These are phyloP conservation scores for Peromyscus eremicus DNA, from an alignment of 2,797 vertebrate species.

Conservation along the genomic window DNA sequence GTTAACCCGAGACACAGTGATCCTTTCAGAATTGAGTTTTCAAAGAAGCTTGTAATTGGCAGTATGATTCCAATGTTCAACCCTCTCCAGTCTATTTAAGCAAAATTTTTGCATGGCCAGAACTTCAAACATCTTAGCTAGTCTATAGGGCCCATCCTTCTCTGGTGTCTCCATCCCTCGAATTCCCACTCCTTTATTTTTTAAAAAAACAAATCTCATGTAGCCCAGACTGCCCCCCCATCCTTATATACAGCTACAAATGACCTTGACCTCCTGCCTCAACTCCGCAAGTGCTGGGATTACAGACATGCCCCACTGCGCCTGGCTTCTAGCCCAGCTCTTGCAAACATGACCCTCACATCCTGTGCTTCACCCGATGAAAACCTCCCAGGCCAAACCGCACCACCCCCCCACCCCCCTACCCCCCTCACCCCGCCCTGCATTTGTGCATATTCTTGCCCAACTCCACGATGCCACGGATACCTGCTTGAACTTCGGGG, in stretches of 20 bases:
- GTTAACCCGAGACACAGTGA: neutral
- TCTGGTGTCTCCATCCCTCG: neutral
- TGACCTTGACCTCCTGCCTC: neutral
- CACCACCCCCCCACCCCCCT: too few species aligned
- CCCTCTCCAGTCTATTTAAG: neutral
- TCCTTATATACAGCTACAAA: neutral
- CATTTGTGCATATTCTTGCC: neutral
- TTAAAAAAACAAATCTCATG: neutral
- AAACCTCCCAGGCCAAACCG: too few species aligned
- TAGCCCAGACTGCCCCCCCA: neutral
- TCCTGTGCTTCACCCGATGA: neutral
- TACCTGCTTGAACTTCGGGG: neutral
- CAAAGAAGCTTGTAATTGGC: neutral
- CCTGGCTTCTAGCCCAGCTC: neutral
- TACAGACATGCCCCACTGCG: neutral
- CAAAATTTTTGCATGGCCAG: neutral
- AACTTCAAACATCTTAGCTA: neutral
- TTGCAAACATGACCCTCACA: neutral
- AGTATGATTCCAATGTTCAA: neutral
- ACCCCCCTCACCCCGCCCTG: neutral
- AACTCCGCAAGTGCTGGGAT: neutral
- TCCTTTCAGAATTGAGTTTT: neutral
- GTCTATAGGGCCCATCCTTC: too few species aligned
- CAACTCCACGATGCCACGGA: fast-evolving
- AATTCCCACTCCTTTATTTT: neutral